A percentile compares a stretch with the other conserved stretches of the same genome.
Conservation (phyloP, 2,113 vertebrate genomes). For the Petromus typicus region DNA sequence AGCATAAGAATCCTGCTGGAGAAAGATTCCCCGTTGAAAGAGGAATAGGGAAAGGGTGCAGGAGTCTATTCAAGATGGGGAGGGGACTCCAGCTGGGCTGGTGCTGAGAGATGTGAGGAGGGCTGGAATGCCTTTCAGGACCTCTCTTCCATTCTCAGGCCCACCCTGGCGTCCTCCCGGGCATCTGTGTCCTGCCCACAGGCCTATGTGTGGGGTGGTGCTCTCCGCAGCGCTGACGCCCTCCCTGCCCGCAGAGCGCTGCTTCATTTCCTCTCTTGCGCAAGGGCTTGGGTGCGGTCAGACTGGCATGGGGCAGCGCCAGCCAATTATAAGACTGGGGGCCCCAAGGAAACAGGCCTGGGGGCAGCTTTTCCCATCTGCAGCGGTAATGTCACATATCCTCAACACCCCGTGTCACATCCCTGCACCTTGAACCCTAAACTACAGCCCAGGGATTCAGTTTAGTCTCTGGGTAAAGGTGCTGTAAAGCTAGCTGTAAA, state of each 20-base stretch:
- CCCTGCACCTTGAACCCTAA: not conserved
- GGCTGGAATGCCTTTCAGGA: constrained; percentile 51
- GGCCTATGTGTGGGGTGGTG: constrained; percentile 47
- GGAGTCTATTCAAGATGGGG: constrained; percentile 67
- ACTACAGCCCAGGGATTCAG: not conserved
- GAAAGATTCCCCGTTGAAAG: constrained; percentile 40
- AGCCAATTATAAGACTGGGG: constrained; percentile 74
- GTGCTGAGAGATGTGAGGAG: not conserved
- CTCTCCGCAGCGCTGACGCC: constrained; percentile 40
- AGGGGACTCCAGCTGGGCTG: not conserved
- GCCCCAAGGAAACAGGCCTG: constrained; percentile 43
- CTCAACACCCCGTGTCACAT: not conserved
- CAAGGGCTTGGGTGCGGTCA: constrained; percentile 80
- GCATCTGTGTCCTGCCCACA: not conserved
- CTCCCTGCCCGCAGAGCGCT: constrained; percentile 78
- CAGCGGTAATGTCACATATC: constrained; percentile 22
- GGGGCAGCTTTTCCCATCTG: constrained; percentile 48
- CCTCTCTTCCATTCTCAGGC: not conserved
- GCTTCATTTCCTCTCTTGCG: constrained; percentile 83
- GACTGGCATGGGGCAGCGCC: constrained; percentile 77
- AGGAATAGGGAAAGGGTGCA: constrained; percentile 51
- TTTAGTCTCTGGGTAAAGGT: not conserved
- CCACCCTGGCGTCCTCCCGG: not conserved
- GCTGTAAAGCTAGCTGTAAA: not conserved
- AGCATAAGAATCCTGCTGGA: constrained; percentile 80